Evolutionary conservation across 2,888 invertebrate species (phyloP).

Genomic region (Brachypterus glaber): DNA sequence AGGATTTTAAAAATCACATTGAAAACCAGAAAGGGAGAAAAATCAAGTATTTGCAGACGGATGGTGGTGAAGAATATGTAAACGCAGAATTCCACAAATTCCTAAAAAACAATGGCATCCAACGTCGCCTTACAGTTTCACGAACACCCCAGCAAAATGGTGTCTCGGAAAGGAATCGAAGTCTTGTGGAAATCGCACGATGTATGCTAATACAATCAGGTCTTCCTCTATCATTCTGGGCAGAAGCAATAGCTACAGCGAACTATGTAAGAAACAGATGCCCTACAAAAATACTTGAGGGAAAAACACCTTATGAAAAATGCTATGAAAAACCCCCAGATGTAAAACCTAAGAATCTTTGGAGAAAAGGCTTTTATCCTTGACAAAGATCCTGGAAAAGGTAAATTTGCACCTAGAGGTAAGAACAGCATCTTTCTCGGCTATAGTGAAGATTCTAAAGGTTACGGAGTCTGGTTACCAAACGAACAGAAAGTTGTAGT

Average conservation of each 20-base stretch:
- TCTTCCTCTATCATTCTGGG: slow-evolving; percentile 25
- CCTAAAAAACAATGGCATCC: slow-evolving; percentile 27
- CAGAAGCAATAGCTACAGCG: slow-evolving; percentile 27
- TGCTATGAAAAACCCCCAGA: slow-evolving; percentile 2
- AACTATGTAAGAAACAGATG: slow-evolving; percentile 27
- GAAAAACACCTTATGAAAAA: slow-evolving; percentile 6
- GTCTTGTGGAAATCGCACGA: slow-evolving; percentile 16
- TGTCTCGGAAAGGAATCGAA: slow-evolving; percentile 31
- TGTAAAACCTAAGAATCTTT: slow-evolving; percentile 3
- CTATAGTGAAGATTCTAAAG: slow-evolving; percentile 16
- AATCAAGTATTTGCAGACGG: no score
- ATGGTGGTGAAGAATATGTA: slow-evolving; percentile 30
- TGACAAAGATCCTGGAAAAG: no score
- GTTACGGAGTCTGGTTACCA: slow-evolving; percentile 17
- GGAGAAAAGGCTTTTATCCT: no score
- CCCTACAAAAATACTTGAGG: slow-evolving; percentile 14
- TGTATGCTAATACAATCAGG: slow-evolving; percentile 23
- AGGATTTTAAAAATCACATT: background rate
- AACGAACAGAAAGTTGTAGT: slow-evolving; percentile 7
- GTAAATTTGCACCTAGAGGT: slow-evolving; percentile 17
- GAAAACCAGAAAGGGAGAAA: background rate
- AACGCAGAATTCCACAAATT: slow-evolving; percentile 26
- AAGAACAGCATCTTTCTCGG: slow-evolving; percentile 18
- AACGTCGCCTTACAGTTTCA: slow-evolving; percentile 32
- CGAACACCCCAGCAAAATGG: slow-evolving; percentile 34